A percentile compares a stretch with the other conserved stretches of the same genome.
These are phyloP conservation scores for Andrena hattorfiana DNA, from an alignment of 2,888 invertebrate species.

Conservation along the genomic window DNA sequence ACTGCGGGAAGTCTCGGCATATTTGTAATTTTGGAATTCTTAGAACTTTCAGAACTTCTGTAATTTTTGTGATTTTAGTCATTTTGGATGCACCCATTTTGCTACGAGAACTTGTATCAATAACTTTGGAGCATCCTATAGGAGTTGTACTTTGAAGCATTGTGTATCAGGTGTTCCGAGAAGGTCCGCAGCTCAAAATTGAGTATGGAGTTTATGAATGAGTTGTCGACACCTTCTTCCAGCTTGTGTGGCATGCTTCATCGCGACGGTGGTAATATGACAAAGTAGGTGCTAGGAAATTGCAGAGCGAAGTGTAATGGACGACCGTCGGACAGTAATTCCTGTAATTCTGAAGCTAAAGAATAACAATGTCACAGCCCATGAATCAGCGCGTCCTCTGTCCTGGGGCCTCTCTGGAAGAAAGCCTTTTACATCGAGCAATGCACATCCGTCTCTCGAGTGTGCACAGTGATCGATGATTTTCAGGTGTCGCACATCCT, in stretches of 20 bases:
- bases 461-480: conserved; percentile 3
- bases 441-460: neutral
- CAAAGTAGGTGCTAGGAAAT: neutral
- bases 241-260: neutral
- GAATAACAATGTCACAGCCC: neutral
- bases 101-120: too few species aligned
- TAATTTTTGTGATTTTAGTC: too few species aligned
- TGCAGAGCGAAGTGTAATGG: neutral
- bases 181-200: too few species aligned
- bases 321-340: neutral
- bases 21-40: too few species aligned
- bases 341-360: neutral
- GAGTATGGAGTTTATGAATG: neutral
- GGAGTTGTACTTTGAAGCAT: too few species aligned
- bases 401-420: neutral
- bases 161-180: too few species aligned
- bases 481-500: neutral
- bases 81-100: too few species aligned
- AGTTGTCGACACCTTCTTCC: neutral
- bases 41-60: too few species aligned
- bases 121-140: too few species aligned
- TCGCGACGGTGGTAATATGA: neutral
- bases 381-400: neutral
- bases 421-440: neutral
- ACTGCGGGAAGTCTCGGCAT: too few species aligned